Percentiles rank a stretch among this genome's conserved stretches.
Evolutionary conservation across 2,888 invertebrate species (phyloP).

Genomic region (Torymus texanus): DNA sequence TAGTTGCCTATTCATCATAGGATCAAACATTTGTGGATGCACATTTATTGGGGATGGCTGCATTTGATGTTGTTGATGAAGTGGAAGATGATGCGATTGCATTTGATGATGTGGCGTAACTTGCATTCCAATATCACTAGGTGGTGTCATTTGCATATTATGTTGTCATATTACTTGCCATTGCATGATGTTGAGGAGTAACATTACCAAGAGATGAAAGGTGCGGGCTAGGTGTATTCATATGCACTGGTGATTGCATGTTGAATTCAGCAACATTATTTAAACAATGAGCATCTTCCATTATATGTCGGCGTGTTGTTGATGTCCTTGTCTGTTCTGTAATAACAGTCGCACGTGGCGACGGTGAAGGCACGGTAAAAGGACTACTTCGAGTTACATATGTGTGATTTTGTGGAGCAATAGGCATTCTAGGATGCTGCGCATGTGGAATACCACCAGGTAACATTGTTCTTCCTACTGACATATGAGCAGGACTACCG

Average conservation of each 20-base stretch:
- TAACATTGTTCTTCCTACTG: constrained; percentile 71
- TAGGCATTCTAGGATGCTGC: constrained; percentile 75
- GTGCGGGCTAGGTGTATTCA: constrained; percentile 69
- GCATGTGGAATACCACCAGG: constrained; percentile 76
- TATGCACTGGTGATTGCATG: constrained; percentile 72
- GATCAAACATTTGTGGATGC: constrained; percentile 68
- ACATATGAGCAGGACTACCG: constrained; percentile 76
- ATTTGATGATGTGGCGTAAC: constrained; percentile 59
- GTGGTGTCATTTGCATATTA: constrained; percentile 67
- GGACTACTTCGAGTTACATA: constrained; percentile 72
- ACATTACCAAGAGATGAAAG: constrained; percentile 64
- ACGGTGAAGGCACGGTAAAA: constrained; percentile 79
- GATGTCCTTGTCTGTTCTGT: constrained; percentile 72
- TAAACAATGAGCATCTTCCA: constrained; percentile 68
- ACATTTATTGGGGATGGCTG: constrained; percentile 62
- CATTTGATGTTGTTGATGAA: constrained; percentile 53
- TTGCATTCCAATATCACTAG: constrained; percentile 63
- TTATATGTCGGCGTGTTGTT: constrained; percentile 70
- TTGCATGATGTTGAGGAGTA: constrained; percentile 66
- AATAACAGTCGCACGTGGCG: constrained; percentile 70
- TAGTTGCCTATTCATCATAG: constrained; percentile 69
- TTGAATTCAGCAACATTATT: constrained; percentile 68
- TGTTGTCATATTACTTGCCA: constrained; percentile 64
- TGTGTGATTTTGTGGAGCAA: constrained; percentile 70
- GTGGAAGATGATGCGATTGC: constrained; percentile 46